A percentile compares a stretch with the other conserved stretches of the same genome.
phyloP scores from a whole-genome alignment of 2,113 vertebrate genomes.

The Burhinus oedicnemus region DNA sequence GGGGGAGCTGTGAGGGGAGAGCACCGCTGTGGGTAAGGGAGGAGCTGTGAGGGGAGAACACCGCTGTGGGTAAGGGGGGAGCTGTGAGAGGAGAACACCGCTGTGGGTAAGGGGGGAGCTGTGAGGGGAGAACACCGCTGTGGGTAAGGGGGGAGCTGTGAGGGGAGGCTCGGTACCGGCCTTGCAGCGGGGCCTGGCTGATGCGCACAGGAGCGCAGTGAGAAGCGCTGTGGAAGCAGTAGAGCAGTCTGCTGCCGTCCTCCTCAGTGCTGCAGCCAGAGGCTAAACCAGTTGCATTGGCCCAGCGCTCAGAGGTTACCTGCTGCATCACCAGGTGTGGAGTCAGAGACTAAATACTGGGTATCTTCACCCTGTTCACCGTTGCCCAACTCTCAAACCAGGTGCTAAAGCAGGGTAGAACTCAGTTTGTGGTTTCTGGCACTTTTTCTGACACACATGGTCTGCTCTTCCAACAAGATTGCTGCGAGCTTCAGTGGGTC shows the following conservation, averaged over 20 bases:
- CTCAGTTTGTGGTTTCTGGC: fast-evolving
- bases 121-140: neutral
- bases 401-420: neutral
- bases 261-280: neutral
- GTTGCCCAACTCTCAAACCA: neutral
- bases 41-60: no score
- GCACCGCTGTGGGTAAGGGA: neutral
- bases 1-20: no score
- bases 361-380: fast-evolving
- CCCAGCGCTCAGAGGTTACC: neutral
- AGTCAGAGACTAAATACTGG: neutral
- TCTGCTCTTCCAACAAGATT: neutral
- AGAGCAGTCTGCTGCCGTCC: neutral
- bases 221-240: neutral
- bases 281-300: fast-evolving
- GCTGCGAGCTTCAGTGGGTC: neutral
- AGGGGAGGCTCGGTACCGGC: no score
- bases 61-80: neutral
- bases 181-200: neutral
- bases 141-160: neutral
- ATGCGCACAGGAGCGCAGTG: fast-evolving
- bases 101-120: neutral
- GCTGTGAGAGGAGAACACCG: neutral
- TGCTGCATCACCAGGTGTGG: neutral
- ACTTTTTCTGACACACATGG: fast-evolving